Evolutionary conservation across 2,113 vertebrate genomes (phyloP).

Genomic region (Chitala chitala): DNA sequence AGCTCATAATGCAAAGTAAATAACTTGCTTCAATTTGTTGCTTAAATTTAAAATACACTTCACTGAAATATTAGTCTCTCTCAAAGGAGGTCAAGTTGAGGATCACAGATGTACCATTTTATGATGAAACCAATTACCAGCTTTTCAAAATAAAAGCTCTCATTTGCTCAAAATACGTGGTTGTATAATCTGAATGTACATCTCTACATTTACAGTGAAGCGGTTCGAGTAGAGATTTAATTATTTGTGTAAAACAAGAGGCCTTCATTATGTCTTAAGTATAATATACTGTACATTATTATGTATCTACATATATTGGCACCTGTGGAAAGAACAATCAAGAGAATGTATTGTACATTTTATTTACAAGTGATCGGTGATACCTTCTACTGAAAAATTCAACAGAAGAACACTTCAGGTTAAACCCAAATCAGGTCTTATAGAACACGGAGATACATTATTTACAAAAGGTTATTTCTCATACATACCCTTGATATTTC

Average conservation of each 20-base stretch:
- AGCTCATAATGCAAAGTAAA: background rate
- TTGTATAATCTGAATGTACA: background rate
- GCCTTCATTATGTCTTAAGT: background rate
- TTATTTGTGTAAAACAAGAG: background rate
- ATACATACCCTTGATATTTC: background rate
- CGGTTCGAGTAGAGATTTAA: background rate
- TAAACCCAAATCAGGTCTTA: no score
- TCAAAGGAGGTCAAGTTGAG: background rate
- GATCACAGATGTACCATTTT: background rate
- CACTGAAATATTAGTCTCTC: background rate
- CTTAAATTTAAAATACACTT: background rate
- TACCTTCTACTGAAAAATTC: no score
- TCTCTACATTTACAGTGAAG: background rate
- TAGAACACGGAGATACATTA: background rate
- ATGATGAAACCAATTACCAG: background rate
- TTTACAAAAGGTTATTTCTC: background rate
- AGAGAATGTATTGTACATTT: background rate
- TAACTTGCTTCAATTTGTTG: background rate
- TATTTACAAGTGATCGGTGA: no score
- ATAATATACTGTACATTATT: background rate
- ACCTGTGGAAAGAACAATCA: background rate
- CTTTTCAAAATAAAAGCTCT: background rate
- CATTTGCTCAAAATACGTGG: background rate
- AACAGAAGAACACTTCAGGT: background rate
- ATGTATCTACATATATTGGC: no score